Percentiles rank a stretch among this genome's conserved stretches.
Evolutionary conservation across 2,797 vertebrate species (phyloP).

Genomic region (Dromococcyx pavoninus): DNA sequence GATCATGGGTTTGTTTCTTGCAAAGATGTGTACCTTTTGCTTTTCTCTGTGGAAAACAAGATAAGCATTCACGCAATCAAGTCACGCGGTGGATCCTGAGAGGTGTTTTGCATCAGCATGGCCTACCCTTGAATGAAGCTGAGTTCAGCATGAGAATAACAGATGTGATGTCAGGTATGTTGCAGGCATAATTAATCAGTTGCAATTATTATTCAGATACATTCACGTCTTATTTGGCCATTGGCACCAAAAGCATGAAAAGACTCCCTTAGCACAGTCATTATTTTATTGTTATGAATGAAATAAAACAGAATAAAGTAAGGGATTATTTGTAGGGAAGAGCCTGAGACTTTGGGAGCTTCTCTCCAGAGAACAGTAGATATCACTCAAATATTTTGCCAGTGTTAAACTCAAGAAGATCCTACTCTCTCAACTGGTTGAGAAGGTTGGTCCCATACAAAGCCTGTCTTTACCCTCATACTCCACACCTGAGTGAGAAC

Average conservation of each 20-base stretch:
- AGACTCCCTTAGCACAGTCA: not conserved
- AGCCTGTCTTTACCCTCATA: not conserved
- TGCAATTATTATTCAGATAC: not conserved
- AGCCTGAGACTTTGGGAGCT: not conserved
- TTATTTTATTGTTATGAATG: not conserved
- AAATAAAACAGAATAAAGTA: not conserved
- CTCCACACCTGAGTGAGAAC: not conserved
- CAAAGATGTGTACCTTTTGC: not conserved
- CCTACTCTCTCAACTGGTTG: not conserved
- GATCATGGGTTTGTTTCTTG: not conserved
- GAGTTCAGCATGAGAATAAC: not conserved
- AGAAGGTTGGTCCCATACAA: not conserved
- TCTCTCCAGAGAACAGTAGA: not conserved
- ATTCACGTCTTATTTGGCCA: not conserved
- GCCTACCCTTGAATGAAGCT: not conserved
- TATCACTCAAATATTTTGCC: not conserved
- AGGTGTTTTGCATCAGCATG: not conserved
- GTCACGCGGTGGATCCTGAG: not conserved
- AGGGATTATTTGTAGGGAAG: not conserved
- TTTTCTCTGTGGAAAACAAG: not conserved
- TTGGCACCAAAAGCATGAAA: not conserved
- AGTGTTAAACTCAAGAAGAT: not conserved
- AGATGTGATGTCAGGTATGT: not conserved
- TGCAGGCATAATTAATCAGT: not conserved
- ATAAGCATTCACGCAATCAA: fast-evolving